Evolutionary conservation across 2,113 vertebrate species (phyloP).

Genomic region (Zonotrichia leucophrys): DNA sequence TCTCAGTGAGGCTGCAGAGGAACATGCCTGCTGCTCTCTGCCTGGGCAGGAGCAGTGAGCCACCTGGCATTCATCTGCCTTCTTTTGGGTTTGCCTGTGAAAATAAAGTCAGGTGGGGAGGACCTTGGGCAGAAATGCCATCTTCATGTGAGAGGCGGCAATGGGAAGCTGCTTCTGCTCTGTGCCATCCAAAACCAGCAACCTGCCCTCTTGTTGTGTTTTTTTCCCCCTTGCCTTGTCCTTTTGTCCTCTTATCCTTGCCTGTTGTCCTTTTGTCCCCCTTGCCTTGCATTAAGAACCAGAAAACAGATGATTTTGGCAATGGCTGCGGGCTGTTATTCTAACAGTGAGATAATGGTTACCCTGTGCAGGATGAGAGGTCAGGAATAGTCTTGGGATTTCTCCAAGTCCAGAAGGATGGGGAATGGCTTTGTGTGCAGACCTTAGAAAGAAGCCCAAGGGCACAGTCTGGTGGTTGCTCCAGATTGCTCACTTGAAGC

Average conservation of each 20-base stretch:
- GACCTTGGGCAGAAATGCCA: neutral
- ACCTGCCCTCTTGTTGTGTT: neutral
- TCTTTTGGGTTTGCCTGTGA: neutral
- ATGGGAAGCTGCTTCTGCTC: neutral
- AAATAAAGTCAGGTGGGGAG: neutral
- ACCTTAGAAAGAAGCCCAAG: neutral
- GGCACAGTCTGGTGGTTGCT: neutral
- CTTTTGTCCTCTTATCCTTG: neutral
- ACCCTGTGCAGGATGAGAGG: neutral
- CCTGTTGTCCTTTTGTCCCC: neutral
- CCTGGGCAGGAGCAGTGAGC: fast-evolving
- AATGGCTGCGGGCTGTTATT: neutral
- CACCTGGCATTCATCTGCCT: neutral
- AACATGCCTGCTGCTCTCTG: neutral
- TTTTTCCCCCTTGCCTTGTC: neutral
- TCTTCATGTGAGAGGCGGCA: neutral
- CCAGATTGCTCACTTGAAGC: neutral
- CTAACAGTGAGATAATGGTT: conserved; percentile 13
- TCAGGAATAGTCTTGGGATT: neutral
- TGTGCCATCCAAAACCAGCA: neutral
- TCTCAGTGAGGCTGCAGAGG: neutral
- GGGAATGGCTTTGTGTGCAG: neutral
- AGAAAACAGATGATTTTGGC: neutral
- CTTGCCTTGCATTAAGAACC: neutral
- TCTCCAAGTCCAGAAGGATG: neutral